Conservation (phyloP, 2,888 invertebrate genomes). For the Orgyia antiqua region DNA sequence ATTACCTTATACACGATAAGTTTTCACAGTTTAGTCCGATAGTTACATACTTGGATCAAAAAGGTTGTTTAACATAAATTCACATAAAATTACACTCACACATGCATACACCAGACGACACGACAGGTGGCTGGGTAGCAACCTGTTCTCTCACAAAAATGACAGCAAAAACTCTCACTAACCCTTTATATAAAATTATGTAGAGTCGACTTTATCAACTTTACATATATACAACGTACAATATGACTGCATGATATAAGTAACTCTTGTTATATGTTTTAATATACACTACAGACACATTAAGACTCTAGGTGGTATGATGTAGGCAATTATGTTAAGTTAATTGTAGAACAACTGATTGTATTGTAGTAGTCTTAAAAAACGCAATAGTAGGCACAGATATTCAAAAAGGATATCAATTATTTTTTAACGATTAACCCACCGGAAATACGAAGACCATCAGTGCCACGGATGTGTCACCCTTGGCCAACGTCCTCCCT, state of each 20-base stretch:
- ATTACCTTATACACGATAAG: slow-evolving; percentile 15
- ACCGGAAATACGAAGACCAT: slow-evolving; percentile 33
- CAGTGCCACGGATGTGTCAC: slow-evolving; percentile 32
- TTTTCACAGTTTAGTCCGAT: slow-evolving; percentile 9
- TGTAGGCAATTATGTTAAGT: too few species aligned
- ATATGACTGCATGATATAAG: too few species aligned
- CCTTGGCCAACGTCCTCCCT: slow-evolving; percentile 22
- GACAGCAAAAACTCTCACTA: slow-evolving; percentile 65
- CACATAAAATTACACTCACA: slow-evolving; percentile 24
- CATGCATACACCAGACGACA: slow-evolving; percentile 28
- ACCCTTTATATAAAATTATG: slow-evolving; percentile 39
- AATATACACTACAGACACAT: too few species aligned
- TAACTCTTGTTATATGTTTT: too few species aligned
- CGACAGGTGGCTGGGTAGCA: slow-evolving; percentile 53
- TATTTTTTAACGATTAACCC: too few species aligned
- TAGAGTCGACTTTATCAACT: slow-evolving; percentile 10
- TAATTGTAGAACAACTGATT: too few species aligned
- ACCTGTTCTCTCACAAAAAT: slow-evolving; percentile 53
- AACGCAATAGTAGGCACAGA: neutral
- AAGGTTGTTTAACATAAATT: slow-evolving; percentile 21
- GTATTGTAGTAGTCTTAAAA: too few species aligned
- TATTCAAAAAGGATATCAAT: neutral
- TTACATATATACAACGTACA: neutral
- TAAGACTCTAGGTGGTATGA: too few species aligned
- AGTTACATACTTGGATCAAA: slow-evolving; percentile 7